Evolutionary conservation across 2,888 invertebrate species (phyloP).

Genomic region (Sisyra terminalis): DNA sequence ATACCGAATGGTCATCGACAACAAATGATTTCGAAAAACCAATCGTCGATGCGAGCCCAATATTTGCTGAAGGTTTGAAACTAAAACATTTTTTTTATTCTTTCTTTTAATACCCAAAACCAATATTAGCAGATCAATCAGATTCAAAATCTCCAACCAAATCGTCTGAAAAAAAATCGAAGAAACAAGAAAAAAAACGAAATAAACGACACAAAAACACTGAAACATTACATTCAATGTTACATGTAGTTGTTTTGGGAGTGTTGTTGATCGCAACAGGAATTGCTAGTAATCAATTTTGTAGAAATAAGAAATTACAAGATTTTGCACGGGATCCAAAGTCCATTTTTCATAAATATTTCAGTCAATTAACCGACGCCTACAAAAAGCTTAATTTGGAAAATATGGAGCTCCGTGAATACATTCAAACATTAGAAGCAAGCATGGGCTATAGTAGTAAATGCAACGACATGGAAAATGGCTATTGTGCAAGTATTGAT

Average conservation of each 20-base stretch:
- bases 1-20: background rate
- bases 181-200: background rate
- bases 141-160: background rate
- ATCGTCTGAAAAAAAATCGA: background rate
- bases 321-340: background rate
- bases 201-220: slow-evolving; percentile 1
- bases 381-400: slow-evolving; percentile 4
- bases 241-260: slow-evolving; percentile 1
- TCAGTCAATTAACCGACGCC: background rate
- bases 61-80: background rate
- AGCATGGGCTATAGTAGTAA: too few species aligned
- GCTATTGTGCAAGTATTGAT: too few species aligned
- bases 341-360: background rate
- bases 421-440: slow-evolving; percentile 1
- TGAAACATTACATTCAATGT: background rate
- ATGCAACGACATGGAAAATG: too few species aligned
- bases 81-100: background rate
- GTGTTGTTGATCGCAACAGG: slow-evolving; percentile 1
- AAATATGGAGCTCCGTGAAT: slow-evolving; percentile 1
- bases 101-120: background rate
- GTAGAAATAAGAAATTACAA: background rate
- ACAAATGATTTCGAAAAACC: background rate
- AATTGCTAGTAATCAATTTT: background rate
- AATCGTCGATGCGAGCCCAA: background rate
- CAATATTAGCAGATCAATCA: background rate